Conservation (phyloP, 2,888 invertebrate genomes). For the Trilocha varians region DNA sequence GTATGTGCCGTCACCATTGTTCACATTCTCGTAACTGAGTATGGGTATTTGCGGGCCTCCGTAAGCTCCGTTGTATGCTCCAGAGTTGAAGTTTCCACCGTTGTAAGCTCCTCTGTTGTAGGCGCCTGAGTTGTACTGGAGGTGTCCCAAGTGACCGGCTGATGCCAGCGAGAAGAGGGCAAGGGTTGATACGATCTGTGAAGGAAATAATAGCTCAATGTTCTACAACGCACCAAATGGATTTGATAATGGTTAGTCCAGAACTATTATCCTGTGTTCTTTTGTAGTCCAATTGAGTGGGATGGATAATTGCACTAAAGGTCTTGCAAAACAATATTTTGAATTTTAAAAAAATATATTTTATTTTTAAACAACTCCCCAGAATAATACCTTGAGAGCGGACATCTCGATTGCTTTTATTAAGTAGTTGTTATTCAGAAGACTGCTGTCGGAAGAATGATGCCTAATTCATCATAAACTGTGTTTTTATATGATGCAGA, state of each 20-base stretch:
- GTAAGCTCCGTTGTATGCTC: conserved; percentile 22
- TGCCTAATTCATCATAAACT: conserved; percentile 19
- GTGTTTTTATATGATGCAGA: conserved; percentile 38
- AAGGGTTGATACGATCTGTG: conserved; percentile 27
- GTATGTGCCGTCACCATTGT: conserved; percentile 76
- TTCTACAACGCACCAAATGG: neutral
- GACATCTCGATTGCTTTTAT: conserved; percentile 12
- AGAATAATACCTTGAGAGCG: conserved; percentile 28
- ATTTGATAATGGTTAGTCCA: too few species aligned
- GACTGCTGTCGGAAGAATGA: conserved; percentile 30
- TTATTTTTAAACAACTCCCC: conserved; percentile 4
- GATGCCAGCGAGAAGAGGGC: conserved; percentile 25
- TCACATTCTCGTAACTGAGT: conserved; percentile 71
- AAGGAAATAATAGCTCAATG: neutral
- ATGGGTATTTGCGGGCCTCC: conserved; percentile 70
- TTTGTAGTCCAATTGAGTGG: too few species aligned
- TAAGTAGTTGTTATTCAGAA: conserved; percentile 14
- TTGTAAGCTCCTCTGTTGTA: conserved; percentile 17
- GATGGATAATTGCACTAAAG: too few species aligned
- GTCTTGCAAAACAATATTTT: too few species aligned
- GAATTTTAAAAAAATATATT: neutral
- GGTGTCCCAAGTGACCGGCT: conserved; percentile 27
- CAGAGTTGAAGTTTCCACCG: conserved; percentile 3
- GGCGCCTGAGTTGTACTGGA: conserved; percentile 24
- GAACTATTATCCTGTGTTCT: too few species aligned